Conservation (phyloP, 64 coral and sea anemone genomes). For the Stylophora pistillata region DNA sequence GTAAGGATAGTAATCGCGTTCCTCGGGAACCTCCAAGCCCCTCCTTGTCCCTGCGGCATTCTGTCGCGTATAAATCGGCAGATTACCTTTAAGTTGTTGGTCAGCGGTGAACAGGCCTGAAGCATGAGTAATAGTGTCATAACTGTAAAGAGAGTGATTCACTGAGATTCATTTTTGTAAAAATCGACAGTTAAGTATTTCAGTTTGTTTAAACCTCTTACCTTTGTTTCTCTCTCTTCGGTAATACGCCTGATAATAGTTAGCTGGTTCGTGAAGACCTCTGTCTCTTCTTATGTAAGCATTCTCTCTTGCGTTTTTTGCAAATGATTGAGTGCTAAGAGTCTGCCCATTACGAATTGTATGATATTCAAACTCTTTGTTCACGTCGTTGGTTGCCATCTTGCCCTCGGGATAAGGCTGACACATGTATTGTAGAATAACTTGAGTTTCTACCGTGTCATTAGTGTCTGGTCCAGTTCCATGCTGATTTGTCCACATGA, state of each 20-base stretch:
- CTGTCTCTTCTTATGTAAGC: slow-evolving; percentile 5
- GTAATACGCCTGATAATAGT: slow-evolving; percentile 29
- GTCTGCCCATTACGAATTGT: slow-evolving; percentile 30
- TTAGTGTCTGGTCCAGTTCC: slow-evolving; percentile 15
- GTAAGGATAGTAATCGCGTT: slow-evolving; percentile 79
- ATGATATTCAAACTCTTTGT: slow-evolving; percentile 37
- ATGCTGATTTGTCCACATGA: slow-evolving; percentile 49
- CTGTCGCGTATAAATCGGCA: slow-evolving; percentile 66
- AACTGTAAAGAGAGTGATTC: too few relatives aligned
- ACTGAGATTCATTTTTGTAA: too few relatives aligned
- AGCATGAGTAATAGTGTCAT: background rate
- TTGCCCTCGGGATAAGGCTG: slow-evolving; percentile 20
- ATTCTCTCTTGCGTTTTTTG: background rate
- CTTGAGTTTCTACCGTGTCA: slow-evolving; percentile 38
- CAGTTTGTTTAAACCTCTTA: background rate
- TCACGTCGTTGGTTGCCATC: slow-evolving; percentile 15
- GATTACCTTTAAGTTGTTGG: slow-evolving; percentile 45
- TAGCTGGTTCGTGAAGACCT: slow-evolving; percentile 25
- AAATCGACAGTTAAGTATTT: too few relatives aligned
- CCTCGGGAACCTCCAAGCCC: slow-evolving; percentile 71
- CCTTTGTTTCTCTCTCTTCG: slow-evolving; percentile 50
- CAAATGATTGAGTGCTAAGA: background rate
- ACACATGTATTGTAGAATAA: slow-evolving; percentile 42
- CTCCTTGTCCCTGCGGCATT: slow-evolving; percentile 64
- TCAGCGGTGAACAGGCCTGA: slow-evolving; percentile 27